These are phyloP conservation scores for Protophormia terraenovae DNA, from an alignment of 2,888 invertebrate genomes.

Conservation along the genomic window DNA sequence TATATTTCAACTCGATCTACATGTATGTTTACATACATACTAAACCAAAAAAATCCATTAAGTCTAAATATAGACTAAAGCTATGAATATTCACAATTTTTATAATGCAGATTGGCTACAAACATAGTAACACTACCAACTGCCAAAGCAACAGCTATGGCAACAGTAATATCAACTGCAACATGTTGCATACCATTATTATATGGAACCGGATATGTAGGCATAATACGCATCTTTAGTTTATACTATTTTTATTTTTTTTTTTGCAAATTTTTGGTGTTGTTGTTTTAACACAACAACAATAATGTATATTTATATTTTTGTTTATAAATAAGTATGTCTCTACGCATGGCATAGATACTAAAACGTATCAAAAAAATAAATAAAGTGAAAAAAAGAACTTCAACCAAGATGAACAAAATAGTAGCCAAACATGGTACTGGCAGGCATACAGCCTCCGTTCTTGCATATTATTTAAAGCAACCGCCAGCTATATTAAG, in stretches of 20 bases:
- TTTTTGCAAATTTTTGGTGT: constrained; percentile 12
- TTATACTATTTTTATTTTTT: no score
- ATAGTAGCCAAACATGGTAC: constrained; percentile 61
- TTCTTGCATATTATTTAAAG: constrained; percentile 67
- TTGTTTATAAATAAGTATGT: background rate
- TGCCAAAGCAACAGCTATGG: background rate
- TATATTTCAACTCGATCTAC: background rate
- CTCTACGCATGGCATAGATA: constrained; percentile 44
- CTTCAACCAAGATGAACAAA: constrained; percentile 1
- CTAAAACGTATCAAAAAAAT: constrained; percentile 8
- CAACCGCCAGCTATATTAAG: constrained; percentile 60
- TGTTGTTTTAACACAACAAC: constrained; percentile 26
- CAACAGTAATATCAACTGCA: background rate
- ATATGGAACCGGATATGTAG: constrained; percentile 77
- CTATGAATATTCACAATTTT: constrained; percentile 66
- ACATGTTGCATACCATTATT: constrained; percentile 66
- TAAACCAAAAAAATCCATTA: constrained; percentile 58
- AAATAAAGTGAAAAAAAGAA: background rate
- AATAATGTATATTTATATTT: background rate
- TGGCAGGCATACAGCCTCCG: constrained; percentile 57
- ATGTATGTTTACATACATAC: constrained; percentile 7
- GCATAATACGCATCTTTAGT: constrained; percentile 73
- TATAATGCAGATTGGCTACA: constrained; percentile 31
- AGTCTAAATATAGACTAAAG: constrained; percentile 65
- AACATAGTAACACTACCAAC: background rate